Evolutionary conservation across 2,797 vertebrate genomes (phyloP), one percentile per base, ranked within the genome.

Genomic region (Peromyscus nudipes): DNA sequence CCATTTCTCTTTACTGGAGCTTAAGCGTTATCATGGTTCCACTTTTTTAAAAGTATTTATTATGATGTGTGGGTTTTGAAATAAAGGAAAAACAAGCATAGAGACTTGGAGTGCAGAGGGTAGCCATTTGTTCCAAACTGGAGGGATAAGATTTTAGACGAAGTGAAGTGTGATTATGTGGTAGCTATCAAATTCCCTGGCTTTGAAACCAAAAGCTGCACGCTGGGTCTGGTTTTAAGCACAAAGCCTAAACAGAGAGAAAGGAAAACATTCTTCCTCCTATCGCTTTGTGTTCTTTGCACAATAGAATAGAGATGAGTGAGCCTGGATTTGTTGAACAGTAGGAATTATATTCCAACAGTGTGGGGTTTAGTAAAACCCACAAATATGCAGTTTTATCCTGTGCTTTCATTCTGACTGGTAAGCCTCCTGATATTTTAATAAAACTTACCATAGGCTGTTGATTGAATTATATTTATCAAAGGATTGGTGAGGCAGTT

Each of bases 391-490:
- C 60, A 91, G 88, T 96, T 95, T 97, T 92, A 97, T 96, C 95
- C 77, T 75, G 43, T 6, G 40, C 95, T 98, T 97, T 96, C 93
- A 89, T 97, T 97, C 96, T 77, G 77, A 89, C 96, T 87, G 79
- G 69, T 95, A 97, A 97, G 95, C 94, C 94, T 96, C 95, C 97
- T 97, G 97, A 98, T 96, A 97, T 98, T 98, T 97, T 96, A 97
- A 96, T 97, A 96, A 97, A 97, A 92, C 86, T 92, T 97, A 96
- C 34, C 96, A 62, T 52, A 77, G 92, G 79, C 73, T 62, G 31
- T 75, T 96, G 96, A 98, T 96, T 97, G 96, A 97, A 97, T 96
- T 96, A 71, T 87, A 87, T 96, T 96, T 97, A 96, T 97, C 96
- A 97, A 92, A 80, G 60, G 92, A 95, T 96, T 89, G 94, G 76